A percentile compares a stretch with the other conserved stretches of the same genome.
Conservation (phyloP, 2,888 invertebrate genomes). For the Arrhopalites spinosus region DNA sequence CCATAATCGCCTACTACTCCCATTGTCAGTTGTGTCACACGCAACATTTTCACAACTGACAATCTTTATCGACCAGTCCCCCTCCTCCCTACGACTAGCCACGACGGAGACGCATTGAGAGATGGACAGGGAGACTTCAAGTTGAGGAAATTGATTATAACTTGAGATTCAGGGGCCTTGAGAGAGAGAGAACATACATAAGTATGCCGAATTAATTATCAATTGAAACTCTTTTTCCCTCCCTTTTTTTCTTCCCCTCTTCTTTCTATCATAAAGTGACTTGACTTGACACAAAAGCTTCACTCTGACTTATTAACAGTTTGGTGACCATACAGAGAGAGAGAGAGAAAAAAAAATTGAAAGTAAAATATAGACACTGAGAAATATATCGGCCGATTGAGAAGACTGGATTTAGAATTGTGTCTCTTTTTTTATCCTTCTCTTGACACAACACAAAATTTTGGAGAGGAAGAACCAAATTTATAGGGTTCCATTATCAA, state of each 20-base stretch:
- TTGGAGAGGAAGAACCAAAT: neutral
- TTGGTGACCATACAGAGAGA: neutral
- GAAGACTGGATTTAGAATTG: constrained; percentile 1
- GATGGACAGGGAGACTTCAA: neutral
- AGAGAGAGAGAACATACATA: constrained; percentile 1
- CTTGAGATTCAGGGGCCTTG: neutral
- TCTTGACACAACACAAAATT: neutral
- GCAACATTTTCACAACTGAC: constrained; percentile 35
- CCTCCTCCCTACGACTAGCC: neutral
- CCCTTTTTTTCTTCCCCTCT: neutral
- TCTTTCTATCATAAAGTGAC: neutral
- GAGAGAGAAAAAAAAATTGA: neutral
- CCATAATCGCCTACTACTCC: constrained; percentile 45
- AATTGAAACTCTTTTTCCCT: constrained; percentile 11
- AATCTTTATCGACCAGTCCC: constrained; percentile 35
- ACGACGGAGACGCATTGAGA: too few relatives aligned
- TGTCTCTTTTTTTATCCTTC: neutral
- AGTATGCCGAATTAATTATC: constrained; percentile 30
- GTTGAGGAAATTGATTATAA: constrained; percentile 26
- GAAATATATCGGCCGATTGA: neutral
- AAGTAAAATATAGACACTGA: neutral
- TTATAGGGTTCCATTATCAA: neutral
- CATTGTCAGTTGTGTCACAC: constrained; percentile 37
- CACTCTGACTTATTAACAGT: neutral
- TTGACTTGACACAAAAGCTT: neutral